Evolutionary conservation across 2,797 vertebrate genomes (phyloP).

Genomic region (Pogoniulus pusillus): DNA sequence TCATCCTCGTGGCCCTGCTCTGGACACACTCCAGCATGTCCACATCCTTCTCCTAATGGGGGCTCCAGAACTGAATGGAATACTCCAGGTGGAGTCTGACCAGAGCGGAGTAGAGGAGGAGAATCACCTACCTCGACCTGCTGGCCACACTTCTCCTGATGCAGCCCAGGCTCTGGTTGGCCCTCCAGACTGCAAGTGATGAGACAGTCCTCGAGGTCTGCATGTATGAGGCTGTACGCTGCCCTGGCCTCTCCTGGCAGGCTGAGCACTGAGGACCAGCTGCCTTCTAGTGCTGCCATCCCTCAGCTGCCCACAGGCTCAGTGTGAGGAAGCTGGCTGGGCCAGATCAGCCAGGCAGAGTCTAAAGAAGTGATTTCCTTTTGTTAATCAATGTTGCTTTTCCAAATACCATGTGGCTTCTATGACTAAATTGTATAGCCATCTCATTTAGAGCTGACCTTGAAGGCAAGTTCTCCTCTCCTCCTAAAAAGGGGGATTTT

Average conservation of each 20-base stretch:
- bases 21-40: too few relatives aligned
- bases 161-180: too few relatives aligned
- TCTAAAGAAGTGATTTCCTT: not conserved
- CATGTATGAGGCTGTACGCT: not conserved
- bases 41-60: too few relatives aligned
- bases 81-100: too few relatives aligned
- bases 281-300: not conserved
- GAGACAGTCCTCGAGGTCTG: not conserved
- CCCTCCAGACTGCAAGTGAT: too few relatives aligned
- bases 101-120: too few relatives aligned
- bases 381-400: not conserved
- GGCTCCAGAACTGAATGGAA: too few relatives aligned
- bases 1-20: too few relatives aligned
- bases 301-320: rapidly evolving
- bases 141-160: too few relatives aligned
- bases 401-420: not conserved
- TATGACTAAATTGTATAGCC: not conserved
- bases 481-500: constrained; percentile 15
- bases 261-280: not conserved
- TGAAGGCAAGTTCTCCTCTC: constrained; percentile 20
- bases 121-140: too few relatives aligned
- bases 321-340: not conserved
- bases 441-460: constrained; percentile 27
- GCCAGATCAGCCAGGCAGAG: not conserved
- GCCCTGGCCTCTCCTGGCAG: not conserved